Conservation (phyloP, 2,113 vertebrate genomes). For the Neodon shergylaensis region DNA sequence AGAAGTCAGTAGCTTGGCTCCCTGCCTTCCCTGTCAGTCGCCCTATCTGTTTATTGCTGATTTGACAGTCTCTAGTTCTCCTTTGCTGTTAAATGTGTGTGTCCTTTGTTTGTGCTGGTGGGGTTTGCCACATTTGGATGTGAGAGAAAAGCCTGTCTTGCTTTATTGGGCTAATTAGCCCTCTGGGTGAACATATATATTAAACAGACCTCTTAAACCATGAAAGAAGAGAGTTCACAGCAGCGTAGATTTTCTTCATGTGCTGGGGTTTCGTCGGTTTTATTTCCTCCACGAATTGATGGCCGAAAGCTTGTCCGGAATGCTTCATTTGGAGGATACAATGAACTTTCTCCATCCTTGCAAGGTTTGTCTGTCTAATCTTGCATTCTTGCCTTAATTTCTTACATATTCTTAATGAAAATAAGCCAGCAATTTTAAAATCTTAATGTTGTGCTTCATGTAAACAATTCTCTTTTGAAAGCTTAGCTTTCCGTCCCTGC, state of each 20-base stretch:
- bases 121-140: conserved; percentile 84
- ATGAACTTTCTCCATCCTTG: conserved; percentile 93
- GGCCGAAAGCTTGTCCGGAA: conserved; percentile 97
- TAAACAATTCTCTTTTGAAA: conserved; percentile 50
- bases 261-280: conserved; percentile 88
- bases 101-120: conserved; percentile 84
- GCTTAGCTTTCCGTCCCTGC: conserved; percentile 34
- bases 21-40: conserved; percentile 63
- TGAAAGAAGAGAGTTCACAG: conserved; percentile 94
- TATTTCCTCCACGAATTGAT: conserved; percentile 90
- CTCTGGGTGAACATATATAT: conserved; percentile 82
- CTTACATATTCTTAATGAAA: conserved; percentile 67
- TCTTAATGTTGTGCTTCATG: conserved; percentile 54
- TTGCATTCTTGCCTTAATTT: conserved; percentile 72
- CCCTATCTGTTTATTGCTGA: conserved; percentile 83
- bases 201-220: conserved; percentile 87
- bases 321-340: conserved; percentile 98
- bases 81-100: conserved; percentile 83
- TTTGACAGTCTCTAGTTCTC: conserved; percentile 80
- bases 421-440: conserved; percentile 8
- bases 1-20: conserved; percentile 52
- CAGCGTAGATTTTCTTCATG: conserved; percentile 95
- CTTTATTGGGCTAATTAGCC: conserved; percentile 85
- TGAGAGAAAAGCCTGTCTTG: conserved; percentile 85
- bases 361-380: conserved; percentile 91